Evolutionary conservation across 2,797 vertebrate genomes (phyloP), one percentile per base, ranked within the genome.

Genomic region (Chaetophractus vellerosus): DNA sequence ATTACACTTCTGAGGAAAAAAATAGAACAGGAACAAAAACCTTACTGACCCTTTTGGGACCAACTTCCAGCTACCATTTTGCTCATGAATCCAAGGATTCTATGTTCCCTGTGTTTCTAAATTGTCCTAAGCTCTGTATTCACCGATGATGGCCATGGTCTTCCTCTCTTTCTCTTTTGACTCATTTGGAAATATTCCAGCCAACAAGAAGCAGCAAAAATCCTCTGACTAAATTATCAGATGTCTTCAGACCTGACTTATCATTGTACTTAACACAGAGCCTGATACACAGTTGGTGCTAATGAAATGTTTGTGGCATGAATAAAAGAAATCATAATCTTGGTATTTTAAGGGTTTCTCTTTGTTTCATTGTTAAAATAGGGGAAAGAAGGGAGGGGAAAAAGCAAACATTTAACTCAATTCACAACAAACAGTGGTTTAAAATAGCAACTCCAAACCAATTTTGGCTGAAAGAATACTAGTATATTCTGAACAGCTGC

Each of bases 401-500:
- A 8, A 9, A 64, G 9, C 45, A 45, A 45, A 45, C 45, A 45
- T 59, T 92, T 78, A 74, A 93, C 59, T 93, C 80, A 71, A 79
- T 84, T 97, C 33, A 79, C 87, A 68, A 92, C 83, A 95, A 95
- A 97, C 93, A 90, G 59, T 90, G 92, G 88, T 90, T 97, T 97
- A 90, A 97, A 96, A 97, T 81, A 91, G 95, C 96, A 96, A 88
- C 69, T 74, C 64, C 71, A 85, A 94, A 50, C 41, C 26, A 92
- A 23, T 50, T 89, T 95, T 94, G 90, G 94, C 86, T 81, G 78
- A 74, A 85, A 96, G 86, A 38, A 74, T 59, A 85, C 68, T 89
- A 63, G 59, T 55, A 61, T 57, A 92, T 97, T 75, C 24, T 63
- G 93, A 96, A 88, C 97, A 97, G 88, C 88, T 95, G 85, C 90